Base-by-base conservation (phyloP, 2,888 invertebrate genomes). In the Ichneumoninae sp. region DNA sequence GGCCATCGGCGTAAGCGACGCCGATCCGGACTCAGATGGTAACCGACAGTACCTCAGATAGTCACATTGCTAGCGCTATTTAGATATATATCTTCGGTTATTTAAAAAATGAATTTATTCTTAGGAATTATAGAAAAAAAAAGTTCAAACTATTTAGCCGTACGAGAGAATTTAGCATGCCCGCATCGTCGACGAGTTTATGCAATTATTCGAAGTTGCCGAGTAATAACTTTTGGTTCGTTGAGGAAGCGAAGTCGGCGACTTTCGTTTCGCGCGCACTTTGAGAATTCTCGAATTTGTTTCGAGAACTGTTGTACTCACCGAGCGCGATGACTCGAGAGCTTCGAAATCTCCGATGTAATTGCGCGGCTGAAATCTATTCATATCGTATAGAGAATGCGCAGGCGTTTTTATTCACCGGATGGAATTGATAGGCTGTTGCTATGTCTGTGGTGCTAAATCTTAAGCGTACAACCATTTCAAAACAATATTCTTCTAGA, bases 11-110 rank as follows among this genome's bases (percentile, higher is more conserved):
- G 83, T 86, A 75, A 86, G 84, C 54, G 90, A 92, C 81, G 89
- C 89, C 79, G 93, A 93, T 90, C 92, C 93, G 71, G 92, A 93
- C 90, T 93, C 93, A 88, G 92, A 93, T 91, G 93, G 93, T 93
- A 93, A 93, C 88, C 88, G 91, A 90, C 88, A 88, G 90, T 83
- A 89, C 85, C 87, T 87, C 83, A 86, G 83, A 88, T 87, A 88
- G 87, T 83, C 81, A 68, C 81, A 60, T 81, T 82, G 85, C 80
- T 83, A 81, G 79, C 44, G 16, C 44, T 44, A 44, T 44, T 44
- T 44, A 13, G 44, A 44, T 44, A 44, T 10, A 40, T 0, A 70
- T 66, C 47, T 36, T 44, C 44, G 44, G 16, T 44, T 44, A 44
- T 44, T 44, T 16, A 47, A 60, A 44, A 30, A 26, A 74, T 10